These are phyloP conservation scores for Mionectes olivaceus DNA, from an alignment of 2,797 vertebrate genomes.

Conservation along the genomic window DNA sequence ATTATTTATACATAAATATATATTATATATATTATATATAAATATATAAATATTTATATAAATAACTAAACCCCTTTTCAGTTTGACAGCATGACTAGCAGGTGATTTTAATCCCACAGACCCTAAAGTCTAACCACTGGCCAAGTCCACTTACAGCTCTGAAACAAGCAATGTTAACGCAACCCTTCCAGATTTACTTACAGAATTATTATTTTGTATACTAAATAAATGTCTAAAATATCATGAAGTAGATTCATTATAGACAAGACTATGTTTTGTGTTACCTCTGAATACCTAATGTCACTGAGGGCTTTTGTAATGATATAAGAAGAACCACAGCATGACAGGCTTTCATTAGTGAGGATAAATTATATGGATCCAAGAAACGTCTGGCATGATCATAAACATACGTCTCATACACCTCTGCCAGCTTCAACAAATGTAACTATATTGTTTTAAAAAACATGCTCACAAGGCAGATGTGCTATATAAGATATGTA, in stretches of 20 bases:
- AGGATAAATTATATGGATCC: neutral
- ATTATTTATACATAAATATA: too few species aligned
- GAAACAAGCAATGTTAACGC: neutral
- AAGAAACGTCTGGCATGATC: neutral
- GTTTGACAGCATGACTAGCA: neutral
- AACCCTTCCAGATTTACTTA: neutral
- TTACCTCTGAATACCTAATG: neutral
- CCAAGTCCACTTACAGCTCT: neutral
- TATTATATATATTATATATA: too few species aligned
- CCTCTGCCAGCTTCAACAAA: constrained; percentile 9
- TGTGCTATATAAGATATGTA: neutral
- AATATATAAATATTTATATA: too few species aligned
- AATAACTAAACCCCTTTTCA: too few species aligned
- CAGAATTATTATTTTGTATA: neutral
- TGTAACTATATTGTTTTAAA: neutral
- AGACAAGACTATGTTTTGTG: neutral
- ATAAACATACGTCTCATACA: neutral
- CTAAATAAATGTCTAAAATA: neutral
- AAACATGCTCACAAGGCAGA: neutral
- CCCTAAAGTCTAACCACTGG: neutral
- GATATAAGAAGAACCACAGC: neutral
- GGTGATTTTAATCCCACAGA: neutral
- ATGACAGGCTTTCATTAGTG: neutral
- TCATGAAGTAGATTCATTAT: neutral
- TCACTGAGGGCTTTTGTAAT: neutral